Evolutionary conservation across 2,797 vertebrate genomes (phyloP), one percentile per base, ranked within the genome.

Genomic region (Zalophus californianus): DNA sequence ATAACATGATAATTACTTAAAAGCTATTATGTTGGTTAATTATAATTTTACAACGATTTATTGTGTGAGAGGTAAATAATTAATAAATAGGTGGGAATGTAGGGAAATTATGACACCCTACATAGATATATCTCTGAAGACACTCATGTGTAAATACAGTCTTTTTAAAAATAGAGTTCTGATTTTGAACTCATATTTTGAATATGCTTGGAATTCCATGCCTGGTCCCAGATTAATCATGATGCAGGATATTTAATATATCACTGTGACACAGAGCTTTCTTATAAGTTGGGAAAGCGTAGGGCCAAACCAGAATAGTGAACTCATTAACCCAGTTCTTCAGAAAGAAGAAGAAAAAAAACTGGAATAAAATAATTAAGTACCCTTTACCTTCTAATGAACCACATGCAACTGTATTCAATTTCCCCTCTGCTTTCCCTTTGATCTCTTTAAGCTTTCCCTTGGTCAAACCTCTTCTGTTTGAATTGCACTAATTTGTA

Each of bases 401-500:
- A 64, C 72, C 20, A 7, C 96, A 27, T 80, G 80, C 58, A 27
- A 90, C 79, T 92, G 84, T 85, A 3, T 87, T 84, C 72, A 91
- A 58, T 44, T 98, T 98, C 62, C 23, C 60, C 56, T 94, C 90
- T 58, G 12, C 35, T 54, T 54, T 94, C 18, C 18, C 85, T 97
- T 93, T 82, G 95, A 92, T 77, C 93, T 96, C 56, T 15, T 54
- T 29, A 96, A 82, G 70, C n/a, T 58, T 90, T 90, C 75, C 82
- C 41, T 82, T 94, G 68, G 94, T 97, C 70, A 48, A 58, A 16
- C 7, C n/a, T 86, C 44, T 97, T 86, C 80, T 97, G 35, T 97
- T 97, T 93, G 84, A 96, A 60, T 95, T 96, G 89, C 77, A 95
- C 96, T 96, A 84, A 97, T 95, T 78, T 90, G 86, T 90, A 95